A percentile compares a stretch with the other conserved stretches of the same genome.
Conservation (phyloP, 2,888 invertebrate species). For the Zhengitettix transpicula region DNA sequence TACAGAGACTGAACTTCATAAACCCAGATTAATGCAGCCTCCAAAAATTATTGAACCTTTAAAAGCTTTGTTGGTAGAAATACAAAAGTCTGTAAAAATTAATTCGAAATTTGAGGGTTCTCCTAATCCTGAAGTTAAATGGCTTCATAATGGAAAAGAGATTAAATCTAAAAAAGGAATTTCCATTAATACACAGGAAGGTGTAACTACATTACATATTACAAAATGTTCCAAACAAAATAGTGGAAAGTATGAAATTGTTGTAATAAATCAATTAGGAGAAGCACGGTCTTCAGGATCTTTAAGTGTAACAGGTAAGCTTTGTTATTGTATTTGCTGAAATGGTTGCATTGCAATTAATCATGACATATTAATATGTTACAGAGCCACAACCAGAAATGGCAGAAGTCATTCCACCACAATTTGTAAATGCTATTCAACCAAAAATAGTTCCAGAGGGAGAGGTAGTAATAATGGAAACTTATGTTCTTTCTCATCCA, state of each 20-base stretch:
- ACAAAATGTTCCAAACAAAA: conserved; percentile 53
- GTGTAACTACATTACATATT: conserved; percentile 46
- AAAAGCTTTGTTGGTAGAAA: conserved; percentile 52
- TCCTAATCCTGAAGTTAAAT: conserved; percentile 57
- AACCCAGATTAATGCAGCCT: conserved; percentile 37
- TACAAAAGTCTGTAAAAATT: conserved; percentile 49
- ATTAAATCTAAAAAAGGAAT: conserved; percentile 46
- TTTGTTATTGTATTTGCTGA: background rate
- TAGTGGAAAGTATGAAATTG: conserved; percentile 75
- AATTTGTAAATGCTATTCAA: conserved; percentile 51
- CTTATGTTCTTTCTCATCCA: conserved; percentile 57
- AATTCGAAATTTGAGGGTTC: conserved; percentile 55
- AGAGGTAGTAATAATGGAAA: conserved; percentile 64
- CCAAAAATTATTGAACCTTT: conserved; percentile 65
- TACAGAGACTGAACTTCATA: conserved; percentile 22
- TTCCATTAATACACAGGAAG: conserved; percentile 39
- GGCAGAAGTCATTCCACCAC: conserved; percentile 48
- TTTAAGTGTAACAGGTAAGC: conserved; percentile 51
- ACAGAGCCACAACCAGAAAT: conserved; percentile 18
- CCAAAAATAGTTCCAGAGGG: conserved; percentile 54
- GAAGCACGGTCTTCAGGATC: conserved; percentile 68
- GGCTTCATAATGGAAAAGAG: conserved; percentile 71
- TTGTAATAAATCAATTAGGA: conserved; percentile 59
- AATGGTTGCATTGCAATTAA: background rate
- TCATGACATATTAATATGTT: background rate